Conservation (phyloP, 1,140 invertebrate genomes). For the Euglossa dilemma region DNA sequence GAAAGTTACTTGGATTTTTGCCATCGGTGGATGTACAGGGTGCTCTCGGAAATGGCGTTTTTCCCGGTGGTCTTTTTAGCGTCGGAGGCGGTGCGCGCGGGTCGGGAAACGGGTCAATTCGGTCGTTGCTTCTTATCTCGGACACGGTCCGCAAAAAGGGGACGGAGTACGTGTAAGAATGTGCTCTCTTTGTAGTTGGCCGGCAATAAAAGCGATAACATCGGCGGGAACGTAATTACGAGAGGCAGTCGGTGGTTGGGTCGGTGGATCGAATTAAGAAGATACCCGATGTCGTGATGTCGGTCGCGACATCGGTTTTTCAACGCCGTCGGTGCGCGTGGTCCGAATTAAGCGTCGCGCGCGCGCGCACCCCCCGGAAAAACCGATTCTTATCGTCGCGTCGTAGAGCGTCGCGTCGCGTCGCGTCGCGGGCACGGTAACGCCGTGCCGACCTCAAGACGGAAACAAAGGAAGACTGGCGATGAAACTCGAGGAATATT, state of each 20-base stretch:
- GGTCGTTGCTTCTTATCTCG: slow-evolving; percentile 46
- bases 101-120: slow-evolving; percentile 32
- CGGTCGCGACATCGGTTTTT: slow-evolving; percentile 1
- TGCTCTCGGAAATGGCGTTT: background rate
- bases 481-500: slow-evolving; percentile 45
- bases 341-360: background rate
- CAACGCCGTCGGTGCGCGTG: background rate
- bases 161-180: slow-evolving; percentile 10
- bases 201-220: slow-evolving; percentile 56
- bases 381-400: background rate
- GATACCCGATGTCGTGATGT: slow-evolving; percentile 8
- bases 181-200: slow-evolving; percentile 32
- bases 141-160: background rate
- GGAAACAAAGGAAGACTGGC: slow-evolving; percentile 36
- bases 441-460: background rate
- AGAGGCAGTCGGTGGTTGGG: slow-evolving; percentile 15
- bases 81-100: background rate
- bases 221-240: slow-evolving; percentile 55
- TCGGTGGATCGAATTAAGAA: slow-evolving; percentile 53
- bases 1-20: slow-evolving; percentile 20
- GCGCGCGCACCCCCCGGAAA: no score
- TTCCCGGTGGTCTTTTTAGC: background rate
- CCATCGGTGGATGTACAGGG: background rate
- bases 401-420: background rate
- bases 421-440: no score